Base-by-base conservation (phyloP, 2,797 vertebrate genomes). In the Pipistrellus pygmaeus region DNA sequence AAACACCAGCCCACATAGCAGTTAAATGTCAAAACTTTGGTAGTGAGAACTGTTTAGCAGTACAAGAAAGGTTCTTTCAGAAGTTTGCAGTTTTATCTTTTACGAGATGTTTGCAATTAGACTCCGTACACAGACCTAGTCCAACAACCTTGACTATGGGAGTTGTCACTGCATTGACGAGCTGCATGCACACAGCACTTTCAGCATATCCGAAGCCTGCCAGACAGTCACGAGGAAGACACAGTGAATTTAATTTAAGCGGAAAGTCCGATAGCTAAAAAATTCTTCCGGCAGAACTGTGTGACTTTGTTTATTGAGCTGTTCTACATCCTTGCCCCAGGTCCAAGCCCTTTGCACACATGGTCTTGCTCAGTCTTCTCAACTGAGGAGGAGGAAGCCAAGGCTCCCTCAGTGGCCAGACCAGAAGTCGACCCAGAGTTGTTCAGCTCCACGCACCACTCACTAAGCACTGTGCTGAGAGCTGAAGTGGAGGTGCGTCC, bases 11-110 rank as follows among this genome's bases (percentile, higher is more conserved):
- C 76, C 86, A 18, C 27, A 17, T 75, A 69, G 32, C 55, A 75
- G 62, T 69, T 81, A 77, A 85, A 71, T 62, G 23, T 25, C 15
- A 51, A 60, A 82, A 78, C 41, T 32, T 73, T 73, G 25, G 9
- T 55, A 12, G 13, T 81, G 69, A 81, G 66, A 77, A 44, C 35
- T 87, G 30, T 85, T 60, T 51, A 64, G 48, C n/a, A 3, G 30
- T 64, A 30, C 66, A 92, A 48, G 25, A 62, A n/a, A 90, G 55
- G 14, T n/a, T 20, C 18, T 83, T 86, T 91, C n/a, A 76, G 81
- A 73, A 73, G 38, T 55, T 82, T 48, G 12, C n/a, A 41, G 51
- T 2, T 86, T 87, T 90, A 51, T 90, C 64, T 87, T 80, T 18
- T 55, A 25, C 46, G 53, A 68, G 18, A 23, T 68, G 23, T 46